Base-by-base conservation (phyloP, 2,797 vertebrate species). In the Tolypeutes matacus region DNA sequence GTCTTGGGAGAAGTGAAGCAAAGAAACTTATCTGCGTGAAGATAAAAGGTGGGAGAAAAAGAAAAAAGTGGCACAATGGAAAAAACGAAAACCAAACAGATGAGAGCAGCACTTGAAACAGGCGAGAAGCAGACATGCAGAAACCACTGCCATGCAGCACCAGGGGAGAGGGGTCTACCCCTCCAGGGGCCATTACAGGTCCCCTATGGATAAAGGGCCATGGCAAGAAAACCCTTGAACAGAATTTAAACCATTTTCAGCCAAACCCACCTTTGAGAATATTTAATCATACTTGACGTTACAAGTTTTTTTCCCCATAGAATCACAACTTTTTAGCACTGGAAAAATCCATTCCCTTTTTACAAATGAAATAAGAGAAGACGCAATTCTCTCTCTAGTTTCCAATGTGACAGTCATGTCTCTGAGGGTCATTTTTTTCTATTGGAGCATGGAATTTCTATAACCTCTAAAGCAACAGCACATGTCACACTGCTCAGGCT, bases 11-110 rank as follows among this genome's bases (percentile, higher is more conserved):
- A 98, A 98, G 98, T 98, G 98, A 98, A 98, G 99, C 98, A 99
- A 99, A 99, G 98, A 99, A 98, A 99, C 98, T 99, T 99, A 99
- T 99, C 99, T 99, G 99, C 98, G 97, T 98, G 97, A 98, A 98
- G 96, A 98, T 96, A 98, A 98, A 97, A 98, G 97, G 95, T 70
- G 92, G 97, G 97, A 97, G 98, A 99, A 97, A 93, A 97, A 97
- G 92, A 97, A 97, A 95, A 97, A 96, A 98, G 97, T 97, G 89
- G 96, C 78, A 92, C 98, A 98, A 96, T 89, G 90, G 98, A 98
- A 98, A 98, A 96, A 56, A 97, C 94, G 97, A 93, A 84, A 95
- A 94, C 65, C 12, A 39, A 93, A 56, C 2, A 73, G 83, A 23
- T 2, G 67, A 95, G 51, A 89, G 64, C 81, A 96, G 95, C 81